Evolutionary conservation across 2,113 vertebrate genomes (phyloP), one percentile per base, ranked within the genome.

Genomic region (Pomatostomus ruficeps): DNA sequence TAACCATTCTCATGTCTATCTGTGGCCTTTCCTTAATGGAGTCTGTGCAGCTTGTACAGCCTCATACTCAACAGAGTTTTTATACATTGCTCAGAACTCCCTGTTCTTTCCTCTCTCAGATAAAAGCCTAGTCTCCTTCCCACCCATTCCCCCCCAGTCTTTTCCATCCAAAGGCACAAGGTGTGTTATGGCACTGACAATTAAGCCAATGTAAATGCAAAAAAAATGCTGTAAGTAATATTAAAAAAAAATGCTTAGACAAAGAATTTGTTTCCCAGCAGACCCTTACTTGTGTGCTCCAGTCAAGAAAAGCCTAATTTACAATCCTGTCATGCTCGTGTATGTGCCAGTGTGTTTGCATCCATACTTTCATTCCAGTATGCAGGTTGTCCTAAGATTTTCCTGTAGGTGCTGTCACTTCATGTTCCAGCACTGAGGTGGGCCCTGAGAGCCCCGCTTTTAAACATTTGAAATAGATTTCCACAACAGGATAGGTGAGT

Each of bases 11-110:
- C 96, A 97, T 75, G 92, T 92, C 93, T 97, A 89, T 96, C 97
- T 77, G 91, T 97, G 97, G 97, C 97, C 97, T 98, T 91, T 97
- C 89, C 97, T 80, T 98, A 98, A 98, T 97, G 96, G 97, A 97
- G 94, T 97, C 95, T 97, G 92, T 90, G 96, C 97, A 98, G 97
- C 88, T 91, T 91, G 95, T 86, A 87, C 67, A 88, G 80, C 77
- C 90, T 94, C 91, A 40, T 22, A 77, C 72, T 82, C 90, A 65
- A 48, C 52, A 49, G 87, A 49, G 82, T 49, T 93, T 91, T 93
- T 91, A 91, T 21, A 83, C 10, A 28, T 40, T 73, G 83, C 81
- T 42, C 38, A 93, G 42, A 85, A 71, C 40, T 8, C 88, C 26
- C 25, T n/a, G 25, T n/a, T 72, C 55, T 84, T 84, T 74, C 61